Evolutionary conservation across 2,113 vertebrate species (phyloP).

Genomic region (Calonectris borealis): DNA sequence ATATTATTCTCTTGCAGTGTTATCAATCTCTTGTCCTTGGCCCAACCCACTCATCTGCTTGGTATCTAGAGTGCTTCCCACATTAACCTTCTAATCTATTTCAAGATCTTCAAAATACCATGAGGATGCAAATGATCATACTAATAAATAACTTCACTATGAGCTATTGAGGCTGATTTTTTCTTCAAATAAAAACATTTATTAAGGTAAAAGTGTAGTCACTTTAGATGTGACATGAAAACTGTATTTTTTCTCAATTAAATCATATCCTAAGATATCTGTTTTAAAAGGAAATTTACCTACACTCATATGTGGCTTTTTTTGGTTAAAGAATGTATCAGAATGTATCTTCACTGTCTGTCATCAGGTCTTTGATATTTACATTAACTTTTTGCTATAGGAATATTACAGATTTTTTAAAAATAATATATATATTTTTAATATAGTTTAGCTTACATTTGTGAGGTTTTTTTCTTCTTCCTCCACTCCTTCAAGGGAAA

Average conservation of each 20-base stretch:
- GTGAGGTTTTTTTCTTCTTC: accelerated
- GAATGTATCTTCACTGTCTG: neutral
- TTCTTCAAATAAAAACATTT: neutral
- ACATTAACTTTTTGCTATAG: neutral
- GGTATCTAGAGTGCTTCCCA: neutral
- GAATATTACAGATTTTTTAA: neutral
- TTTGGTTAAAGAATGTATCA: neutral
- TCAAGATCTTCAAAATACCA: neutral
- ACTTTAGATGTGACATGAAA: neutral
- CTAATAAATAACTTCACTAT: neutral
- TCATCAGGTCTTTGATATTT: neutral
- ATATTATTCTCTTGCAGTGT: neutral
- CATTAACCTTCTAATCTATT: neutral
- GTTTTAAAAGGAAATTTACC: neutral
- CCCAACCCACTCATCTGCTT: neutral
- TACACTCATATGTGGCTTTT: accelerated
- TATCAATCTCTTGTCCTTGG: neutral
- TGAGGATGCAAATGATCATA: neutral
- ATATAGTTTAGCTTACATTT: neutral
- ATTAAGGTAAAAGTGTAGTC: neutral
- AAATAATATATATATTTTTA: neutral
- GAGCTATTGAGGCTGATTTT: neutral
- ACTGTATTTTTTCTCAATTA: neutral
- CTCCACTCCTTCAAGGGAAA: neutral
- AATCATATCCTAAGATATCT: neutral